phyloP scores from a whole-genome alignment of 2,888 invertebrate genomes.

The Rhabditoides inermis region DNA sequence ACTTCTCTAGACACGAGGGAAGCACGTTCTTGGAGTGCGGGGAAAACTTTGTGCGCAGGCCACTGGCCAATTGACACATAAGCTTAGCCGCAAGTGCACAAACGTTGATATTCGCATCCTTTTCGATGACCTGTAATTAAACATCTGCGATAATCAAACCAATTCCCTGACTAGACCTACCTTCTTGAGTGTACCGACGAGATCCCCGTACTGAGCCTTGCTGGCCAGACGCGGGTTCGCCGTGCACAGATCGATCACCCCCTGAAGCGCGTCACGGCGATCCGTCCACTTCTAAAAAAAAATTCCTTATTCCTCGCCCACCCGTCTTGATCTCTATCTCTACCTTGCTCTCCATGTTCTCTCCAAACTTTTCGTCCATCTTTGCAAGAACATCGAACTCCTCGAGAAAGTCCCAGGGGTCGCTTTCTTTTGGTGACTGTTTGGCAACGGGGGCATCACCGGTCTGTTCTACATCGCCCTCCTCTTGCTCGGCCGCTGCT shows the following conservation, averaged over 20 bases:
- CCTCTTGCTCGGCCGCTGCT: too few relatives aligned
- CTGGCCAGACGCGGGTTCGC: constrained; percentile 71
- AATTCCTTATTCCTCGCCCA: constrained; percentile 61
- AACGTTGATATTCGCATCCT: constrained; percentile 87
- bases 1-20: constrained; percentile 76
- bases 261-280: constrained; percentile 74
- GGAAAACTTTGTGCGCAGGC: constrained; percentile 68
- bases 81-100: constrained; percentile 79
- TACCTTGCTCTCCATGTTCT: constrained; percentile 73
- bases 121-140: constrained; percentile 67
- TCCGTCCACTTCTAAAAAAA: constrained; percentile 98
- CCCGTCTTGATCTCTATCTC: background rate
- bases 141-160: background rate
- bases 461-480: too few relatives aligned
- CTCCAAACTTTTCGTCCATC: constrained; percentile 87
- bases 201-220: constrained; percentile 80
- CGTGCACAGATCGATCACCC: constrained; percentile 57
- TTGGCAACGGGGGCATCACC: background rate
- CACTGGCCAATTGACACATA: constrained; percentile 71
- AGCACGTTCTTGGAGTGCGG: constrained; percentile 31
- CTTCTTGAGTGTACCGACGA: constrained; percentile 81
- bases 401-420: constrained; percentile 67
- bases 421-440: constrained; percentile 56
- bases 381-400: constrained; percentile 86
- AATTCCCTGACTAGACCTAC: constrained; percentile 54